phyloP scores from a whole-genome alignment of 1,140 invertebrate species.

The Drosophila paulistorum region DNA sequence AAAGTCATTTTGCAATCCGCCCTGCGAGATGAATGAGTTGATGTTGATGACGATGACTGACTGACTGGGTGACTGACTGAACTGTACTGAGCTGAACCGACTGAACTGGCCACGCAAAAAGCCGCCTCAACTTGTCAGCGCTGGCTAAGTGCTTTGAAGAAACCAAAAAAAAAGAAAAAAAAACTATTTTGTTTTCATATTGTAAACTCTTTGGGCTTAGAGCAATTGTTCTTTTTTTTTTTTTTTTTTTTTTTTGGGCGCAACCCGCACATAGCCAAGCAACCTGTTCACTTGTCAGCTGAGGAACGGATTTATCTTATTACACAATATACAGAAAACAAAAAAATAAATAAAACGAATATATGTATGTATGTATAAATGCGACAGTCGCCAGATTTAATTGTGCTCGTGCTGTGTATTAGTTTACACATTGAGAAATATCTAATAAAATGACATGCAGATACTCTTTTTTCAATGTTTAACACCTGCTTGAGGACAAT shows the following conservation, averaged over 20 bases:
- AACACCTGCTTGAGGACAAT: no score
- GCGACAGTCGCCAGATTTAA: conserved; percentile 68
- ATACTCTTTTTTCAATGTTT: conserved; percentile 23
- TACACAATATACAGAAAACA: conserved; percentile 55
- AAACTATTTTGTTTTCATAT: conserved; percentile 38
- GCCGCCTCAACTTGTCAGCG: conserved; percentile 74
- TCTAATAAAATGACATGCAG: not conserved
- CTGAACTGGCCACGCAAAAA: conserved; percentile 60
- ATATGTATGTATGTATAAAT: conserved; percentile 32
- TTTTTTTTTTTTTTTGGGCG: conserved; percentile 59
- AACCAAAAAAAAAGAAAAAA: conserved; percentile 31
- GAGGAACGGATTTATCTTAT: conserved; percentile 71
- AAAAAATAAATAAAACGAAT: conserved; percentile 28
- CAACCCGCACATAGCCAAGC: conserved; percentile 64
- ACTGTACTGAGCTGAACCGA: conserved; percentile 4
- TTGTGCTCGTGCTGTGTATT: conserved; percentile 66
- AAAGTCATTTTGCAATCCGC: conserved; percentile 49
- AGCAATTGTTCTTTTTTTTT: conserved; percentile 71
- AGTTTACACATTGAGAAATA: conserved; percentile 37
- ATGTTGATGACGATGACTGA: conserved; percentile 10
- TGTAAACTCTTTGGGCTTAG: conserved; percentile 46
- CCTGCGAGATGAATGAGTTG: conserved; percentile 45
- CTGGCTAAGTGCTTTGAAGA: conserved; percentile 63
- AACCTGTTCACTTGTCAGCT: conserved; percentile 56
- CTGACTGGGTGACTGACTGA: conserved; percentile 13